phyloP scores from a whole-genome alignment of 2,888 invertebrate species.

The Hirtodrosophila confusa region DNA sequence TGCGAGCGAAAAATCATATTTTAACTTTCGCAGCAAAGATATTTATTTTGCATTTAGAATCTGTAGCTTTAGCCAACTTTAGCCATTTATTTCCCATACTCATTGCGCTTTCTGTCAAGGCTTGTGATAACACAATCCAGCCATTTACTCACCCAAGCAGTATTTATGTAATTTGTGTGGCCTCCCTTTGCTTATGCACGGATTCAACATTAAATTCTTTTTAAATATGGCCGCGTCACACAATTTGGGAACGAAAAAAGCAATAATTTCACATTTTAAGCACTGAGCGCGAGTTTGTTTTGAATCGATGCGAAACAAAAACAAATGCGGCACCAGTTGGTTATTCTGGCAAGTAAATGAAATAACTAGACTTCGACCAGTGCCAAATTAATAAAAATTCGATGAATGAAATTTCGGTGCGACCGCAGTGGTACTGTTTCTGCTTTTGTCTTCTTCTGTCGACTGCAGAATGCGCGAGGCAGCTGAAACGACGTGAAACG shows the following conservation, averaged over 20 bases:
- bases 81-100: slow-evolving; percentile 33
- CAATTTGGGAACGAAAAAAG: slow-evolving; percentile 43
- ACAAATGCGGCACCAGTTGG: slow-evolving; percentile 72
- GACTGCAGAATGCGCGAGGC: slow-evolving; percentile 72
- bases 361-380: slow-evolving; percentile 80
- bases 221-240: slow-evolving; percentile 79
- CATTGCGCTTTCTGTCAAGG: slow-evolving; percentile 24
- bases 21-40: slow-evolving; percentile 53
- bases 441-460: slow-evolving; percentile 81
- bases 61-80: slow-evolving; percentile 2
- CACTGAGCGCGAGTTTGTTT: slow-evolving; percentile 48
- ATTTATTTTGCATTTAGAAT: slow-evolving; percentile 33
- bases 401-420: slow-evolving; percentile 72
- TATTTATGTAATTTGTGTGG: slow-evolving; percentile 72
- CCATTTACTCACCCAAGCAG: slow-evolving; percentile 56
- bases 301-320: slow-evolving; percentile 61
- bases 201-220: slow-evolving; percentile 55
- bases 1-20: slow-evolving; percentile 76
- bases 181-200: slow-evolving; percentile 37
- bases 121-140: slow-evolving; percentile 14
- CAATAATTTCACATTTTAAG: slow-evolving; percentile 60
- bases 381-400: slow-evolving; percentile 70
- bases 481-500: slow-evolving; percentile 58
- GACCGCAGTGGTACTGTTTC: slow-evolving; percentile 52
- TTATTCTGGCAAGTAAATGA: slow-evolving; percentile 77